A percentile compares a stretch with the other conserved stretches of the same genome.
Conservation (phyloP, 53 echinoderm and acorn worm species). For the Astropecten irregularis region DNA sequence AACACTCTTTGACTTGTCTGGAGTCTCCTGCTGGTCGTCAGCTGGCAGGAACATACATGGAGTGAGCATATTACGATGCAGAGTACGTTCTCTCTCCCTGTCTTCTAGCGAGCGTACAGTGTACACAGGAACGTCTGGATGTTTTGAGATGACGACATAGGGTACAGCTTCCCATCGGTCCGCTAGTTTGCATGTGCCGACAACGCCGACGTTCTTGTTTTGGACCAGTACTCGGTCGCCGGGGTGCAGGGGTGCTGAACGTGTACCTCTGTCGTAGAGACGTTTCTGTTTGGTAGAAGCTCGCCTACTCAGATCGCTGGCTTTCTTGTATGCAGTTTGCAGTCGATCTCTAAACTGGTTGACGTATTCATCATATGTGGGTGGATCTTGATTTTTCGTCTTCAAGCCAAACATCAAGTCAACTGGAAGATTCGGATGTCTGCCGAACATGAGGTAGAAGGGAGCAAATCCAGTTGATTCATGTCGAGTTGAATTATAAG, state of each 20-base stretch:
- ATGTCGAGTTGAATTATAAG: conserved; percentile 17
- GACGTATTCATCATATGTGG: conserved; percentile 5
- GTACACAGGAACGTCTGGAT: conserved; percentile 2
- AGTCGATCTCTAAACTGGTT: background rate
- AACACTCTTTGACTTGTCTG: background rate
- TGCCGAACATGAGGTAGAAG: conserved; percentile 47
- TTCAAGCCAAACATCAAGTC: conserved; percentile 21
- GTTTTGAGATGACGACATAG: conserved; percentile 25
- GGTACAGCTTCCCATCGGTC: conserved; percentile 18
- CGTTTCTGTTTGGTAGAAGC: background rate
- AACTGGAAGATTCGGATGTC: conserved; percentile 25
- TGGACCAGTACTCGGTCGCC: conserved; percentile 36
- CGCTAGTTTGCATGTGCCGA: conserved; percentile 8
- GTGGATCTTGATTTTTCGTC: background rate
- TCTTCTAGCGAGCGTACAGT: background rate
- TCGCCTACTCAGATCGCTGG: background rate
- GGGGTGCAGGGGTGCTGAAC: background rate
- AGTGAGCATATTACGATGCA: conserved; percentile 43
- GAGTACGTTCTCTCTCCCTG: background rate
- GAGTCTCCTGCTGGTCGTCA: background rate
- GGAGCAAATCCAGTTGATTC: conserved; percentile 31
- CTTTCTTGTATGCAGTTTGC: background rate
- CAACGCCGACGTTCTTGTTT: background rate
- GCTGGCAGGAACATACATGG: conserved; percentile 41
- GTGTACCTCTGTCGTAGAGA: background rate